Conservation (phyloP, 1,140 invertebrate genomes). For the Drosophila prosaltans region DNA sequence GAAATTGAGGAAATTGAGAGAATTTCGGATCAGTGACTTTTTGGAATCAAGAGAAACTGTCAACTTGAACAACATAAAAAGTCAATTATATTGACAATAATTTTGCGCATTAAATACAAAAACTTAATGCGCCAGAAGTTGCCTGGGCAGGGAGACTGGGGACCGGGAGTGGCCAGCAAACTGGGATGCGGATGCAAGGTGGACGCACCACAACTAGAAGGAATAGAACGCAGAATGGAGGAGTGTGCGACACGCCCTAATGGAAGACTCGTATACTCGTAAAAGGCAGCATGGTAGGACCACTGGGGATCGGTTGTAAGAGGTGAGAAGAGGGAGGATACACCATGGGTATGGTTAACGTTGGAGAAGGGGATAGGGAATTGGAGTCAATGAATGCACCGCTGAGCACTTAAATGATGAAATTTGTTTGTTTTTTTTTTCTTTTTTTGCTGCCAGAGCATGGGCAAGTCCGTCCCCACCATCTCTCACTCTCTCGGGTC, state of each 20-base stretch:
- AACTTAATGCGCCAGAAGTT: constrained; percentile 66
- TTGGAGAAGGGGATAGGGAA: constrained; percentile 16
- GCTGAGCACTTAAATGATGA: constrained; percentile 72
- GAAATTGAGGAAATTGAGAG: background rate
- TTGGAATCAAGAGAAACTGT: constrained; percentile 57
- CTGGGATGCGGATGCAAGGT: constrained; percentile 30
- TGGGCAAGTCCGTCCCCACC: constrained; percentile 7
- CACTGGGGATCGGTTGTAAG: constrained; percentile 1
- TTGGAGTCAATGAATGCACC: constrained; percentile 49
- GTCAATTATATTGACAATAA: constrained; percentile 75
- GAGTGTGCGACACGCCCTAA: constrained; percentile 59
- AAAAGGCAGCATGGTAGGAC: constrained; percentile 61
- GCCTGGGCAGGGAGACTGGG: background rate
- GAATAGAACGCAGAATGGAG: background rate
- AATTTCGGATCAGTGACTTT: constrained; percentile 14
- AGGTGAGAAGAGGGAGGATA: background rate
- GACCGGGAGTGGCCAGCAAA: background rate
- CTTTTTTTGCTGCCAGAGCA: constrained; percentile 10
- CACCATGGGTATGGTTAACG: background rate
- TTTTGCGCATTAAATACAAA: constrained; percentile 69
- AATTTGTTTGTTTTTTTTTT: constrained; percentile 74
- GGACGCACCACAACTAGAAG: constrained; percentile 19
- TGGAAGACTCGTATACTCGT: constrained; percentile 66
- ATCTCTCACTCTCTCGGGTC: constrained; percentile 13
- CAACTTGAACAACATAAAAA: constrained; percentile 72